Base-by-base conservation (phyloP, 2,797 vertebrate species). In the Carcharodon carcharias region DNA sequence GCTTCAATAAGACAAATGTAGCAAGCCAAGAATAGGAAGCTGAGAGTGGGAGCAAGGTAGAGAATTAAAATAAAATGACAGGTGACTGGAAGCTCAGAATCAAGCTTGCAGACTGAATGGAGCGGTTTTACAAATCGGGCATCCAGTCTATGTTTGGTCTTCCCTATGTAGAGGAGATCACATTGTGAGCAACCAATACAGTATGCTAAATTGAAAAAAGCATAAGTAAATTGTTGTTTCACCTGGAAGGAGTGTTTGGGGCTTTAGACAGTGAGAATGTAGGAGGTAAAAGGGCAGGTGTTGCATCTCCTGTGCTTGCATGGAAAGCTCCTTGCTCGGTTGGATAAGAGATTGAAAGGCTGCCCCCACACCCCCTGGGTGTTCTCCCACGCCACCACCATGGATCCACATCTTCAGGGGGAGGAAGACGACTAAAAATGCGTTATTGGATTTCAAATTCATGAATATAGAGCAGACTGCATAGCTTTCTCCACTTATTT, bases 381-480 rank as follows among this genome's bases (percentile, higher is more conserved):
- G 26, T 26, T 3, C 67, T 69, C 23, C 21, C 67, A 26, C 23
- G 6, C 58, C n/a, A 6, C 7, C 40, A 21, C n/a, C 40, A 23
- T 87, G 40, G 18, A 50, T 56, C 85, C 0, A 2, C 3, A 56
- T 23, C 28, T 58, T 35, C 88, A 61, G 31, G 14, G 14, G 58
- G 56, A 85, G 1, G 45, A 58, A 89, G 87, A 88, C 4, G 50
- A 54, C 50, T 88, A 1, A 88, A 16, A n/a, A 31, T n/a, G 12
- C 1, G 45, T 4, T 67, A 67, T 50, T 91, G 87, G 58, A 89
- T 35, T 93, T 93, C 61, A 93, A 45, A 67, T 93, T 65, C 40
- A 11, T 93, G 61, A 96, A 97, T 96, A 82, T 77, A n/a, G 18
- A 40, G 35, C 89, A 63, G 31, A 92, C 63, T 21, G 35, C 65